Percentiles rank a stretch among this genome's conserved stretches.
These are phyloP conservation scores for Stenopsyche tienmushanensis DNA, from an alignment of 1,140 invertebrate species.

Conservation along the genomic window DNA sequence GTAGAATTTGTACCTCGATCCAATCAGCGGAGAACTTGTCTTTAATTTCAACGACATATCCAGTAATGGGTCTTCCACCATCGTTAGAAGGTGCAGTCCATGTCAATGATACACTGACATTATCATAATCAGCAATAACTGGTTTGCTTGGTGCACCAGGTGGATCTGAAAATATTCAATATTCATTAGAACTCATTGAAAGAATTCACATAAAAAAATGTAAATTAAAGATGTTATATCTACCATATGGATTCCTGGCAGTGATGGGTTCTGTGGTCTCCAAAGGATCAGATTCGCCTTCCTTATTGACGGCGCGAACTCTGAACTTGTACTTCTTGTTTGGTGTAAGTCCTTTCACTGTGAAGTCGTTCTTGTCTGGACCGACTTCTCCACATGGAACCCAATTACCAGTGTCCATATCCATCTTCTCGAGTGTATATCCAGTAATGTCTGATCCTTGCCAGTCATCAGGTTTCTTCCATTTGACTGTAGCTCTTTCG, in stretches of 20 bases:
- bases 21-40: conserved; percentile 91
- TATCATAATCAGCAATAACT: conserved; percentile 91
- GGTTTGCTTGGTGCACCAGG: conserved; percentile 87
- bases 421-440: conserved; percentile 97
- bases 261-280: conserved; percentile 85
- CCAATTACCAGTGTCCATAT: conserved; percentile 89
- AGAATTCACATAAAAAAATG: not conserved
- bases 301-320: conserved; percentile 97
- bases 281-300: conserved; percentile 94
- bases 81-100: conserved; percentile 89
- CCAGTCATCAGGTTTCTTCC: conserved; percentile 92
- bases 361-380: conserved; percentile 78
- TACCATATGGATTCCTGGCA: conserved; percentile 96
- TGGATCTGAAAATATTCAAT: conserved; percentile 62
- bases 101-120: conserved; percentile 83
- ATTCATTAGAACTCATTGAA: conserved; percentile 1
- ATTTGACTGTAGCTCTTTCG: conserved; percentile 90
- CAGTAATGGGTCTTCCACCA: conserved; percentile 91
- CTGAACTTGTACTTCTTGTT: conserved; percentile 99
- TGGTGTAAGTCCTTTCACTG: conserved; percentile 89
- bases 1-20: too few relatives aligned
- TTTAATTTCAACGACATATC: conserved; percentile 95
- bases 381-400: conserved; percentile 87
- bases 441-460: conserved; percentile 92
- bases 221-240: conserved; percentile 38